Percentiles rank a stretch among this genome's conserved stretches.
Conservation (phyloP, 2,888 invertebrate genomes). For the Pharmacophagus antenor region DNA sequence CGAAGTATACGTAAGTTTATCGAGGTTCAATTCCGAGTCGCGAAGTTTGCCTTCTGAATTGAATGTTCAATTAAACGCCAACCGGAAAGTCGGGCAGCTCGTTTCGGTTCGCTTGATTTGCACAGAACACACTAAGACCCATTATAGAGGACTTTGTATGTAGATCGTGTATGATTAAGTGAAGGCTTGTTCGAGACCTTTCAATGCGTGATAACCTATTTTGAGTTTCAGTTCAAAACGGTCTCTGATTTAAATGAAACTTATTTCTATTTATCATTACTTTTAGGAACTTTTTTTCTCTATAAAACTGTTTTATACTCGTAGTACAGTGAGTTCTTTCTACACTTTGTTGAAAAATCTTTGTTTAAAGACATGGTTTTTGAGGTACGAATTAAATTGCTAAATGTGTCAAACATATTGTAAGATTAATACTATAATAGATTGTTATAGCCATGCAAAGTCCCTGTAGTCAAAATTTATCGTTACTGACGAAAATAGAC, state of each 20-base stretch:
- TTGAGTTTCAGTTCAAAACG: not conserved
- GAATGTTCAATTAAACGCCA: slow-evolving; percentile 54
- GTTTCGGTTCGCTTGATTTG: slow-evolving; percentile 23
- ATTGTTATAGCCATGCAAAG: too few relatives aligned
- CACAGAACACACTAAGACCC: slow-evolving; percentile 12
- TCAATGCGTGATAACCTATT: not conserved
- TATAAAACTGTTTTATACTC: too few relatives aligned
- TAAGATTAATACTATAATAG: too few relatives aligned
- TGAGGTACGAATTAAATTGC: too few relatives aligned
- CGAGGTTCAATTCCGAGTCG: slow-evolving; percentile 23
- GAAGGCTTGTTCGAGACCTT: not conserved
- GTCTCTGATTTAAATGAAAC: not conserved
- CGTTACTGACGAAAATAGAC: too few relatives aligned
- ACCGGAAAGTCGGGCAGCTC: slow-evolving; percentile 35
- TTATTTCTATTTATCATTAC: not conserved
- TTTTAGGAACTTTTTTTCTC: not conserved
- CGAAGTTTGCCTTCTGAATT: slow-evolving; percentile 51
- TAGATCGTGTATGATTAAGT: not conserved
- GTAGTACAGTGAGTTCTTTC: too few relatives aligned
- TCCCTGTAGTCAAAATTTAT: too few relatives aligned
- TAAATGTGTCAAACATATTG: too few relatives aligned
- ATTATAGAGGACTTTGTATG: slow-evolving; percentile 6
- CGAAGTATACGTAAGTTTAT: slow-evolving; percentile 15
- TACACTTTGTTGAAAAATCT: too few relatives aligned
- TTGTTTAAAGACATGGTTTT: too few relatives aligned